A percentile compares a stretch with the other conserved stretches of the same genome.
Evolutionary conservation across 2,797 vertebrate species (phyloP).

Genomic region (Siniperca undulata): DNA sequence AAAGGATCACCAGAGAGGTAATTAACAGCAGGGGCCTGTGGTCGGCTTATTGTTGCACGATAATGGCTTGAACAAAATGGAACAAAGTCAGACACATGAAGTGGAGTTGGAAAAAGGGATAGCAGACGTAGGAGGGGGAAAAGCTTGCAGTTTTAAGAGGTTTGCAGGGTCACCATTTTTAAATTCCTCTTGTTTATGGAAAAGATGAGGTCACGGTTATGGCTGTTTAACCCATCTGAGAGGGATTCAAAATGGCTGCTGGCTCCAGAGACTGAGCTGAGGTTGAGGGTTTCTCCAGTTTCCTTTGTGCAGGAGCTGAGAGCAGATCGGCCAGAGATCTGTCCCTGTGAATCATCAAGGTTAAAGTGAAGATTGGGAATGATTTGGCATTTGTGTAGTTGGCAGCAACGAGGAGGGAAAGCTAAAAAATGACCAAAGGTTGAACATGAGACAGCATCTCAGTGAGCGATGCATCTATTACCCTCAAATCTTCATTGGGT

Average conservation of each 20-base stretch:
- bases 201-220: constrained; percentile 68
- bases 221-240: constrained; percentile 71
- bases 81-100: constrained; percentile 42
- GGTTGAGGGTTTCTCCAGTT: constrained; percentile 65
- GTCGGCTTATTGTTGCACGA: constrained; percentile 58
- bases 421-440: constrained; percentile 47
- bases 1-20: constrained; percentile 47
- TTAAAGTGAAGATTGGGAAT: constrained; percentile 72
- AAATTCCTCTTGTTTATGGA: constrained; percentile 52
- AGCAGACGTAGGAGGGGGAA: constrained; percentile 15
- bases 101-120: constrained; percentile 45
- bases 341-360: constrained; percentile 73
- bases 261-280: constrained; percentile 58
- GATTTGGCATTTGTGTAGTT: constrained; percentile 66
- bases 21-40: constrained; percentile 55
- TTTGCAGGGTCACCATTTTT: constrained; percentile 51
- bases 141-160: constrained; percentile 28
- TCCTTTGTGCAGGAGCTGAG: constrained; percentile 56
- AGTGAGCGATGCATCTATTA: constrained; percentile 41
- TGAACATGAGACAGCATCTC: constrained; percentile 38
- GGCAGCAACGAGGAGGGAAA: constrained; percentile 45
- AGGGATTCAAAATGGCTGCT: constrained; percentile 56
- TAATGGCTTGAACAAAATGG: constrained; percentile 47
- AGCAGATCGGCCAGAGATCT: constrained; percentile 75
- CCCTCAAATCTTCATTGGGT: constrained; percentile 30